These are phyloP conservation scores for Sapajus apella DNA, from an alignment of 2,113 vertebrate genomes.

Conservation along the genomic window DNA sequence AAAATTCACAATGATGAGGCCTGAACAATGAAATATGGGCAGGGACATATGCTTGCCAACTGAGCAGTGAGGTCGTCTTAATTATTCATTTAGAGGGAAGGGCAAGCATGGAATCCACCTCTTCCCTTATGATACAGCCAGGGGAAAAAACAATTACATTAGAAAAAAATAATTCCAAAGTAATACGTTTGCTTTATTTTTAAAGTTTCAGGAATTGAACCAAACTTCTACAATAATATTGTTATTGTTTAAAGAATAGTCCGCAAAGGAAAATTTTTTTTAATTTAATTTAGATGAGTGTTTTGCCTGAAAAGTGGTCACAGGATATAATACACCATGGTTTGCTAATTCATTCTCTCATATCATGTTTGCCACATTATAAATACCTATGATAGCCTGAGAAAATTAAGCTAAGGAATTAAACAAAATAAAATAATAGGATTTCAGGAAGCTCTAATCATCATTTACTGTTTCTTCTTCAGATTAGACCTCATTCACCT, in stretches of 20 bases:
- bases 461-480: neutral
- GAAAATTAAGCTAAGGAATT: neutral
- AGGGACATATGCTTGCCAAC: neutral
- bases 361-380: neutral
- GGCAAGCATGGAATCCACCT: neutral
- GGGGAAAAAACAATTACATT: neutral
- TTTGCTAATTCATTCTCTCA: neutral
- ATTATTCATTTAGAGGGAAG: neutral
- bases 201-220: neutral
- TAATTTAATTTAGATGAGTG: constrained; percentile 4
- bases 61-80: neutral
- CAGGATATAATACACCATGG: neutral
- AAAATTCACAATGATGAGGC: neutral
- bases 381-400: neutral
- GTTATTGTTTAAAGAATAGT: neutral
- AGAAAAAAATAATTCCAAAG: constrained; percentile 19
- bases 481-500: neutral
- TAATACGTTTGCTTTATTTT: neutral
- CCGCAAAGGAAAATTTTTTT: neutral
- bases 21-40: neutral
- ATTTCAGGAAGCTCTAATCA: neutral
- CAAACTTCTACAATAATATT: neutral
- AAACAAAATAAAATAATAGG: neutral
- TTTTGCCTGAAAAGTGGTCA: neutral
- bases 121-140: neutral